Percentiles rank a stretch among this genome's conserved stretches.
Evolutionary conservation across 2,888 invertebrate genomes (phyloP).

Genomic region (Tenthredo notha): DNA sequence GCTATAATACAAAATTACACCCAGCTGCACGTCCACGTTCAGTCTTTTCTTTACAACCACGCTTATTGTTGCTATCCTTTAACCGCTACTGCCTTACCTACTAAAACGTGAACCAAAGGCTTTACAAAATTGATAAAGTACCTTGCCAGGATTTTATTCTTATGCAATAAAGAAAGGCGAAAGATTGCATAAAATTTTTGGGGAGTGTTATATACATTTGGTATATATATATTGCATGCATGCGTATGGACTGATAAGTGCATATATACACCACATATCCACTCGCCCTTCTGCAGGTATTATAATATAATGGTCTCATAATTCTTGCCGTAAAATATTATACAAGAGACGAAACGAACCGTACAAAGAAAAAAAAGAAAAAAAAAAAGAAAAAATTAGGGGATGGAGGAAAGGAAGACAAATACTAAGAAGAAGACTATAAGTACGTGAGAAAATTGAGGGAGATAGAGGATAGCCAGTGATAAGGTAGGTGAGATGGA

Average conservation of each 20-base stretch:
- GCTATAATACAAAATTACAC: neutral
- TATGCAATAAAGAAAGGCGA: neutral
- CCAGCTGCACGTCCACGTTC: neutral
- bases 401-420: constrained; percentile 55
- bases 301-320: neutral
- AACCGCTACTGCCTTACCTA: neutral
- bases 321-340: neutral
- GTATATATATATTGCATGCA: too few species aligned
- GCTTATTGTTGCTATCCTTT: neutral
- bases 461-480: neutral
- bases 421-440: constrained; percentile 50
- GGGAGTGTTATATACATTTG: neutral
- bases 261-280: neutral
- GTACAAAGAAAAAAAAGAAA: neutral
- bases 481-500: neutral
- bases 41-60: neutral
- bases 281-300: neutral
- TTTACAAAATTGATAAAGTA: neutral
- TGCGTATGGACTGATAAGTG: neutral
- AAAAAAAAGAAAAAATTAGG: neutral
- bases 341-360: neutral
- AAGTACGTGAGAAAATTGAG: constrained; percentile 23
- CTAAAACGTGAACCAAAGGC: neutral
- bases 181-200: neutral
- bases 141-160: neutral